Evolutionary conservation across 2,113 vertebrate species (phyloP), one percentile per base, ranked within the genome.

Genomic region (Plectropomus leopardus): DNA sequence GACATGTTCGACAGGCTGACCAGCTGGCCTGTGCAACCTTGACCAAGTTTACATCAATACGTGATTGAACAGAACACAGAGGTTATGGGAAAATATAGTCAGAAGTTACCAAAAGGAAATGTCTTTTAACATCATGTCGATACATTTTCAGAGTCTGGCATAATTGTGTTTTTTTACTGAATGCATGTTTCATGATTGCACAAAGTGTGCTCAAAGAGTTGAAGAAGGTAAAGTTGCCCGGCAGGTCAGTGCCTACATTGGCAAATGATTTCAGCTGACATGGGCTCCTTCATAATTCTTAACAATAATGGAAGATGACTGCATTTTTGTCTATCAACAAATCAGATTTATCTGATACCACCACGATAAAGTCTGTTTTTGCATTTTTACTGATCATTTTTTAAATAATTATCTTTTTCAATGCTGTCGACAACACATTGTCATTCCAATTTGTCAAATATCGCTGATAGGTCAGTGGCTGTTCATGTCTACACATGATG

Each of bases 71-170:
- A 86, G 86, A 86, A 89, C 91, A 87, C 61, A 73, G 58, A 89
- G 92, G 89, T 92, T 93, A 92, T 94, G 92, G 92, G 92, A 93
- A 93, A 93, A 90, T 84, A 72, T 79, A 67, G 59, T 72, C 66
- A 34, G 67, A 82, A 71, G 74, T 73, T 83, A 63, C 64, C 65
- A 67, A 86, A 86, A 82, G 53, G 23, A 76, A 79, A 84, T 23
- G 8, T 79, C 28, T 84, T 87, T 73, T 67, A 72, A 78, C 34
- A 78, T 77, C 7, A 5, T 50, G 53, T 73, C 60, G 51, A 75
- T 80, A 53, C 42, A 60, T 24, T 53, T 76, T 67, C 11, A 44
- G 48, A 83, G 19, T 82, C 78, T 47, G 68, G 10, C 44, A 54
- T 59, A 60, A 74, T 63, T 9, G 13, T 74, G 17, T 26, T 16